Base-by-base conservation (phyloP, 1,140 invertebrate genomes). In the Drosophila suzukii region DNA sequence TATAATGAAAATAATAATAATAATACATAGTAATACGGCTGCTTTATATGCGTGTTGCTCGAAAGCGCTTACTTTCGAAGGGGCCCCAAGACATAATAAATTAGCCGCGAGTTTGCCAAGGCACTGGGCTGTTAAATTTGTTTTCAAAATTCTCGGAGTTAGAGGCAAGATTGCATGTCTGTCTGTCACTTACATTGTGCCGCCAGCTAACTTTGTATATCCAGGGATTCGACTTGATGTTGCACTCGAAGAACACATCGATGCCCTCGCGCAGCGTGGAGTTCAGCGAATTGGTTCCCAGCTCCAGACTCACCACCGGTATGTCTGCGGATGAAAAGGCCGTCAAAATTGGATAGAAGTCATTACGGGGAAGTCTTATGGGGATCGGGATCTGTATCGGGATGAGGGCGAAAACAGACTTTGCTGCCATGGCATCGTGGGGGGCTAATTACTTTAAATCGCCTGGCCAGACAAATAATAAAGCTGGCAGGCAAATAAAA, bases 181-280 rank as follows among this genome's bases (percentile, higher is more conserved):
- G 39, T 53, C 30, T 34, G 58, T 46, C 60, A 82, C 96, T 97
- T 94, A 97, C 97, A 91, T 97, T 96, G 83, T 97, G 96, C 68
- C 95, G 94, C 95, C 96, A 97, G 81, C 95, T 96, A 60, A 97
- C 96, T 93, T 96, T 96, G 83, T 96, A 96, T 44, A 97, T 96
- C 96, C 96, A 96, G 0, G 97, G 97, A 93, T 97, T 97, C 8
- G 97, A 96, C 91, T 96, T 96, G 72, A 98, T 97, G 90, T 96
- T 96, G 93, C 97, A 98, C 92, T 98, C 97, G 81, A 98, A 96
- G 92, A 97, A 98, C 46, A 98, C 97, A 93, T 98, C 97, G 49
- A 96, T 96, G 12, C 96, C 96, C 92, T 97, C 97, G 47, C 96
- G 94, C 60, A 97, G 96, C 30, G 94, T 94, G 50, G 94, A 95